phyloP scores from a whole-genome alignment of 2,113 vertebrate species.

The Chloebia gouldiae region DNA sequence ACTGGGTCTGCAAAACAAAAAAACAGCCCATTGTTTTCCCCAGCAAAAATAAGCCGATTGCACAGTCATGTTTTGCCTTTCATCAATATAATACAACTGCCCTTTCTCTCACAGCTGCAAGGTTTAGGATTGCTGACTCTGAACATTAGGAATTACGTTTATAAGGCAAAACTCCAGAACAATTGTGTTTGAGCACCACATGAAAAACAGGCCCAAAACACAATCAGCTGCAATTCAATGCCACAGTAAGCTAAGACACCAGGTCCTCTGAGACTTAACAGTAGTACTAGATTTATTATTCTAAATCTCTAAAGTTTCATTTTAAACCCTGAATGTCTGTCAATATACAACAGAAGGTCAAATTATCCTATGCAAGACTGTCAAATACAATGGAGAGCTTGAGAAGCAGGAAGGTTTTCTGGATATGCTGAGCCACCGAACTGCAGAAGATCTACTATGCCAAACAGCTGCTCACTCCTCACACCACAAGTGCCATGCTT shows the following conservation, averaged over 20 bases:
- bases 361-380: neutral
- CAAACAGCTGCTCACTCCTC: neutral
- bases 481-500: neutral
- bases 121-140: constrained; percentile 8
- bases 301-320: neutral
- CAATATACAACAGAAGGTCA: neutral
- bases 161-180: constrained; percentile 16
- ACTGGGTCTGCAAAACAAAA: constrained; percentile 49
- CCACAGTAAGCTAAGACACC: neutral
- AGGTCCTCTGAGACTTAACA: neutral
- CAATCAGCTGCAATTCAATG: neutral
- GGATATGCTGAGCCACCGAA: neutral
- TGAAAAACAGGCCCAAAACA: neutral
- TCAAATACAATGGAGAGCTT: neutral
- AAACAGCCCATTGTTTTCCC: neutral
- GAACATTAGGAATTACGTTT: neutral
- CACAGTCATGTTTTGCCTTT: constrained; percentile 18
- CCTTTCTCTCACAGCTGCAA: neutral
- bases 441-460: neutral
- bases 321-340: neutral
- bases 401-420: neutral
- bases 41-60: neutral
- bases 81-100: neutral
- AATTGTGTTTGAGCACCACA: neutral
- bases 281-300: neutral